Base-by-base conservation (phyloP, 2,888 invertebrate genomes). In the Bellardia pandia region DNA sequence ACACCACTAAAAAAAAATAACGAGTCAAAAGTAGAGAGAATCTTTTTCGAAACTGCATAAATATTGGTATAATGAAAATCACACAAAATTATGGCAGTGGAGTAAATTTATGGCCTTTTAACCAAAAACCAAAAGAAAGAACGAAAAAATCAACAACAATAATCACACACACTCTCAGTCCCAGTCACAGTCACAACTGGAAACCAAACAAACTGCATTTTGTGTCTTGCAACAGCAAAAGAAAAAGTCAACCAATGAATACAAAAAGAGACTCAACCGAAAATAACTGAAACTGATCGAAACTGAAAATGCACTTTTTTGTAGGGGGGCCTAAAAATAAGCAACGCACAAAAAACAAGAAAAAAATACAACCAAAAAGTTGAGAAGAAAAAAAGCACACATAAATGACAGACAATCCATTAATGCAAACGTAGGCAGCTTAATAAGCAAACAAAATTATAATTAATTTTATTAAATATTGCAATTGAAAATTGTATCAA, bases 51-150 rank as follows among this genome's bases (percentile, higher is more conserved):
- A 86, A 81, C 66, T 84, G 84, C 81, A 87, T 84, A 81, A 84
- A 86, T 86, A 88, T 83, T 75, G 74, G 68, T 86, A 69, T 88
- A 89, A 88, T 88, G 86, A 89, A 89, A 88, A 89, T 88, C 88
- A 85, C 88, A 90, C 85, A 90, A 90, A 90, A 89, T 90, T 90
- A 90, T 90, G 90, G 90, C 90, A 90, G 89, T 90, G 88, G 90
- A 90, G 90, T 90, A 90, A 89, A 90, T 90, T 90, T 90, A 90
- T 89, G 88, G 90, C 88, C 89, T 89, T 90, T 87, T 85, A 89
- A 87, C 88, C 89, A 88, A 89, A 75, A 87, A 69, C 23, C 58
- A 48, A 78, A 74, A 78, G 48, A 48, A 78, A 84, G 8, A 74
- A 79, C 66, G 40, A 2, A 79, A 37, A n/a, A 14, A 42, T 6